These are phyloP conservation scores for Zonitis immaculata DNA, from an alignment of 2,888 invertebrate genomes.

Conservation along the genomic window DNA sequence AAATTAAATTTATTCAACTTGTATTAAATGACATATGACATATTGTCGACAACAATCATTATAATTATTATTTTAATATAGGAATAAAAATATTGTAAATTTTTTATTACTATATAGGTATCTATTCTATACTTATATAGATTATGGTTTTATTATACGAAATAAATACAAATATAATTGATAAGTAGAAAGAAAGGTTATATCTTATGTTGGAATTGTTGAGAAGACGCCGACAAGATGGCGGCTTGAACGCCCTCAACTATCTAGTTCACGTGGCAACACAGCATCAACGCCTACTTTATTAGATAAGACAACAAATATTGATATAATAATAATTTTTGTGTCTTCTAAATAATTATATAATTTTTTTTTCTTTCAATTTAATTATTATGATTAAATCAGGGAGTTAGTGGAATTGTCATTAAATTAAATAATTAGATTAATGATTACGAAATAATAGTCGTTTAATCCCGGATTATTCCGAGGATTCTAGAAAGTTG, in stretches of 20 bases:
- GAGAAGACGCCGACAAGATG: slow-evolving; percentile 15
- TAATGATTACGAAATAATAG: no score
- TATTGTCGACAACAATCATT: slow-evolving; percentile 34
- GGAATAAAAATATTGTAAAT: no score
- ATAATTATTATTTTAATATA: no score
- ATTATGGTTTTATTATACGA: no score
- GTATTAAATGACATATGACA: slow-evolving; percentile 41
- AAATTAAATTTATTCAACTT: slow-evolving; percentile 38
- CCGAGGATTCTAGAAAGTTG: background rate
- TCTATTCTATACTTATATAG: no score
- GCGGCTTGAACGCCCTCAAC: slow-evolving; percentile 16
- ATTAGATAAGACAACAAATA: slow-evolving; percentile 14
- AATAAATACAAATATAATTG: background rate
- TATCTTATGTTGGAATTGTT: background rate
- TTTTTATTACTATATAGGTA: no score
- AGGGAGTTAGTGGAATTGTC: background rate
- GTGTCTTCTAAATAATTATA: background rate
- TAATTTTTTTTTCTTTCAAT: background rate
- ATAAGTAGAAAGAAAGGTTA: slow-evolving; percentile 1
- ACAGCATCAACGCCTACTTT: slow-evolving; percentile 23
- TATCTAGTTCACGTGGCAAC: slow-evolving; percentile 22
- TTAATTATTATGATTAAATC: background rate
- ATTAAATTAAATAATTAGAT: no score
- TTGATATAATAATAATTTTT: background rate
- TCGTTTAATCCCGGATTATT: no score